Evolutionary conservation across 1,140 invertebrate genomes (phyloP), one percentile per base, ranked within the genome.

Genomic region (Vollenhovia emeryi): DNA sequence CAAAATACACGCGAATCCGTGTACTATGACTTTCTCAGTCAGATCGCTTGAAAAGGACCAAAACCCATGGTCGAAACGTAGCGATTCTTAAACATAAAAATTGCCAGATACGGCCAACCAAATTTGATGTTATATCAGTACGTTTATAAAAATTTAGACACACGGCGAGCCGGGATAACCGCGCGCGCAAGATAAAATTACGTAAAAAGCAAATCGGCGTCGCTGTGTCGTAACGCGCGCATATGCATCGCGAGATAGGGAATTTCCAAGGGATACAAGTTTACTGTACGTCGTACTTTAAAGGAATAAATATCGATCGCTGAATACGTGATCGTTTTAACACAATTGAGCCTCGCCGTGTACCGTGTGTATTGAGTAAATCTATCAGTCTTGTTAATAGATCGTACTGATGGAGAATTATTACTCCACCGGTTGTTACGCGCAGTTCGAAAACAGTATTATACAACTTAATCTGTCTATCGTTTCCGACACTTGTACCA

Each of bases 321-420:
- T 33, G 33, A 82, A 59, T 45, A 50, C 40, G 36, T 30, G 66
- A 57, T 59, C 36, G 21, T 11, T 79, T 79, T 45, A 52, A 68
- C 24, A 36, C 21, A 36, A 50, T 48, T 21, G 59, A 50, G 30
- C 43, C 21, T 43, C 15, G 30, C 27, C 21, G 27, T 48, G 36
- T 24, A 21, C 45, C 50, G 48, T 21, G 50, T 24, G 30, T 36
- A 27, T 57, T 33, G 66, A 82, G 27, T 73, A 71, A 80, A 71
- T 80, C 48, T 71, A 82, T 82, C 66, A 73, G 24, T 43, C 50
- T 73, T 57, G 78, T 59, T 57, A 57, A 82, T 71, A 82, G 50
- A 57, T 82, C 33, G 40, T 57, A 45, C 50, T 73, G 66, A 57
- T 71, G 27, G 66, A 43, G 50, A 57, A 82, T 82, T 82, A 82